Conservation (phyloP, 2,113 vertebrate genomes). For the Tachycineta bicolor region DNA sequence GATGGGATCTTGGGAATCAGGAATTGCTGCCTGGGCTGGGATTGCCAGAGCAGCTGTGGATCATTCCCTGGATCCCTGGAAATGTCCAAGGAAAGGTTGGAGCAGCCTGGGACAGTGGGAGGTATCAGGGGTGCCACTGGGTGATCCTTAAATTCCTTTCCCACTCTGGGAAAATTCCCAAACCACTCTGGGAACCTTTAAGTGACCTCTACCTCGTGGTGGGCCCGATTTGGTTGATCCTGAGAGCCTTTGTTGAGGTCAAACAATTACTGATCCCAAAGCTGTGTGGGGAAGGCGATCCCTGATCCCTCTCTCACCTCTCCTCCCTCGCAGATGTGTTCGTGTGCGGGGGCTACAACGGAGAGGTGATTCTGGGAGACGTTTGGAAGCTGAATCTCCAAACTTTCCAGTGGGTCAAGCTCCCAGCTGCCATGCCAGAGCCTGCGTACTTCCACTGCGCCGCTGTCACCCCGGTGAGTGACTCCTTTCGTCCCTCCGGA, state of each 20-base stretch:
- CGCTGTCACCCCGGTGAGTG: conserved; percentile 93
- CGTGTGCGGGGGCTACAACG: conserved; percentile 95
- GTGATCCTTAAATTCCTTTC: fast-evolving
- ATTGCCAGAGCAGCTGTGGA: not conserved
- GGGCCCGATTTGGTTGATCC: not conserved
- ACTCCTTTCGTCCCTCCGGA: not conserved
- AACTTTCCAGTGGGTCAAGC: conserved; percentile 92
- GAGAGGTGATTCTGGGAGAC: conserved; percentile 92
- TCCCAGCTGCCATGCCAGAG: conserved; percentile 93
- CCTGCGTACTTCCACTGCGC: conserved; percentile 98
- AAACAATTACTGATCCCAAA: fast-evolving
- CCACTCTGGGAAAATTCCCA: too few species aligned
- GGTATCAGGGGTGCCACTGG: fast-evolving
- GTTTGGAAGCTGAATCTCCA: conserved; percentile 95
- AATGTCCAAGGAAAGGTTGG: not conserved
- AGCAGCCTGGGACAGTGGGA: fast-evolving
- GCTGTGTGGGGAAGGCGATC: fast-evolving
- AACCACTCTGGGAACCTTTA: fast-evolving
- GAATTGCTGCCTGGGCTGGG: not conserved
- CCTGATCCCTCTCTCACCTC: too few species aligned
- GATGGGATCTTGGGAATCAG: fast-evolving
- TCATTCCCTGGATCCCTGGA: not conserved
- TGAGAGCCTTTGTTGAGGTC: not conserved
- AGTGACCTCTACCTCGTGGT: too few species aligned
- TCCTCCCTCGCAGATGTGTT: conserved; percentile 85